These are phyloP conservation scores for Cybosia mesomella DNA, from an alignment of 2,888 invertebrate genomes.

Conservation along the genomic window DNA sequence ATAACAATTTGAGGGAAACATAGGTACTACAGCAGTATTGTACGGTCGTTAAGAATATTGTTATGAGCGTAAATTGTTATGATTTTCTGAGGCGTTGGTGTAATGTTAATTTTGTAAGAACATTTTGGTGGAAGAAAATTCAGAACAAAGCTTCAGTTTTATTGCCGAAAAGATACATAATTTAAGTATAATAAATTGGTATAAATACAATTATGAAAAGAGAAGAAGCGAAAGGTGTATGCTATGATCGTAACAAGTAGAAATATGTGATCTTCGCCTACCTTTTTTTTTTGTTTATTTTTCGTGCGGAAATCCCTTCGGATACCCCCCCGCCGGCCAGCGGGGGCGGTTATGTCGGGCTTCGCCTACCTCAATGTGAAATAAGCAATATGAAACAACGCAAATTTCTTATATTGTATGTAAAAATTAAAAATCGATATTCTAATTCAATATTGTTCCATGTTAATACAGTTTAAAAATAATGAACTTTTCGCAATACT, in stretches of 20 bases:
- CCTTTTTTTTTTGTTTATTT: too few relatives aligned
- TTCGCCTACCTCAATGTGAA: too few relatives aligned
- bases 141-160: neutral
- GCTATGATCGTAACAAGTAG: neutral
- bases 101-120: slow-evolving; percentile 24
- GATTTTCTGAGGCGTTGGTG: slow-evolving; percentile 26
- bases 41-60: slow-evolving; percentile 29
- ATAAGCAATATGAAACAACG: too few relatives aligned
- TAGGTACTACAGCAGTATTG: slow-evolving; percentile 27
- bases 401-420: too few relatives aligned
- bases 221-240: neutral
- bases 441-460: too few relatives aligned
- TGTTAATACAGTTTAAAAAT: too few relatives aligned
- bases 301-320: too few relatives aligned
- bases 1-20: slow-evolving; percentile 46
- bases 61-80: slow-evolving; percentile 38
- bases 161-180: slow-evolving; percentile 1
- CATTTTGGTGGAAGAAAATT: slow-evolving; percentile 2
- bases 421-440: too few relatives aligned
- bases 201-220: neutral
- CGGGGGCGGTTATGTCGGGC: too few relatives aligned
- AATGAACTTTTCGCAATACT: too few relatives aligned
- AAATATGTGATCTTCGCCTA: too few relatives aligned
- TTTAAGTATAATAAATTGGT: neutral
- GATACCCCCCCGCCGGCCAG: too few relatives aligned